Evolutionary conservation across 2,888 invertebrate species (phyloP).

Genomic region (Drosophila trichaetosa): DNA sequence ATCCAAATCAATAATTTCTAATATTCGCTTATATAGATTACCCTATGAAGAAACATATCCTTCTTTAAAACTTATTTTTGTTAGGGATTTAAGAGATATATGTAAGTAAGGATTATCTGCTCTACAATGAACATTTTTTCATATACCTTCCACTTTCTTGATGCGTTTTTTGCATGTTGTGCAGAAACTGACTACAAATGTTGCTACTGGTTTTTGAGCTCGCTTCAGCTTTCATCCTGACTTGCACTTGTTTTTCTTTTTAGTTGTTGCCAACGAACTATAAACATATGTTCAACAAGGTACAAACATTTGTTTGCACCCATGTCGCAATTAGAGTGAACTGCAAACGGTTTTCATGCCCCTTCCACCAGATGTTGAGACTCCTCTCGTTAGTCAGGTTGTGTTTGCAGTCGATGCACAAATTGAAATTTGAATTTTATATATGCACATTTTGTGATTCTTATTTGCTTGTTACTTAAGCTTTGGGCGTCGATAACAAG

Average conservation of each 20-base stretch:
- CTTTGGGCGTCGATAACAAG: constrained; percentile 1
- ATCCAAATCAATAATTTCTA: neutral
- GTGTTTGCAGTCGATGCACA: constrained; percentile 45
- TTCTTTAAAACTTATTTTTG: neutral
- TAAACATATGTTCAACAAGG: constrained; percentile 75
- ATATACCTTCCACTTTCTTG: neutral
- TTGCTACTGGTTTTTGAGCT: neutral
- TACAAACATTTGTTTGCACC: constrained; percentile 73
- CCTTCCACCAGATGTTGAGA: neutral
- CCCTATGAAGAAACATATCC: neutral
- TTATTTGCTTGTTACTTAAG: constrained; percentile 60
- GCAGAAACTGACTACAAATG: neutral
- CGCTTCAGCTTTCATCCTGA: neutral
- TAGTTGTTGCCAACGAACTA: constrained; percentile 51
- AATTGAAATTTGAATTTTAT: constrained; percentile 78
- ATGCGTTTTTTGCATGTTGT: neutral
- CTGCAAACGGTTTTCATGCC: constrained; percentile 17
- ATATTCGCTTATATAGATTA: neutral
- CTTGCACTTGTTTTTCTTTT: constrained; percentile 6
- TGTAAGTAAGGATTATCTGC: neutral
- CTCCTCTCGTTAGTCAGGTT: neutral
- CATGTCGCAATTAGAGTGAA: constrained; percentile 64
- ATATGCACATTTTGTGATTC: constrained; percentile 65
- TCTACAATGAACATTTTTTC: neutral
- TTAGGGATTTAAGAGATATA: neutral